Base-by-base conservation (phyloP, 2,888 invertebrate species). In the Eupithecia inturbata region DNA sequence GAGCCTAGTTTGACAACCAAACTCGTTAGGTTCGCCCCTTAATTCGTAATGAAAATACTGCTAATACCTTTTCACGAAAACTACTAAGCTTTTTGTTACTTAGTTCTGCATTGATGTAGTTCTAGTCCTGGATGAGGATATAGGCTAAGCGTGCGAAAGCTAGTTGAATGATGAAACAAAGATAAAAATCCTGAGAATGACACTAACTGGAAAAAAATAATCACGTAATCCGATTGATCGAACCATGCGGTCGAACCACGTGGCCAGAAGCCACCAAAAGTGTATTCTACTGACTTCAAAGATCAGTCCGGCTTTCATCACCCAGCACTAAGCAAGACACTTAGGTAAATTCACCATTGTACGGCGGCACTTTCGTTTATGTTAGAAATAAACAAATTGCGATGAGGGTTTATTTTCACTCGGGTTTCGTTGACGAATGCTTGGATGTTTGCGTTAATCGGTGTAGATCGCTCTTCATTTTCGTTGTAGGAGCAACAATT, bases 381-480 rank as follows among this genome's bases (percentile, higher is more conserved):
- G 73, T 73, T 69, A 76, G 68, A 73, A 76, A 76, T 76, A 76
- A 76, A 76, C 76, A 76, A 76, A 76, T 71, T 73, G 73, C 63
- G 26, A 22, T 62, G 68, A 41, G 72, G 69, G 75, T 76, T 76
- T 73, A 76, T 76, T 76, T 72, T 76, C 66, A 49, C 68, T 68
- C 62, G 76, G 73, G 68, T 73, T 76, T 71, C 53, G 76, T 71
- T 76, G 73, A 76, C 71, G 71, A 33, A 71, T 71, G 63, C 26
- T 60, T 36, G 45, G 36, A 49, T 68, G 71, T 67, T 67, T 26
- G 57, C 26, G 72, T 64, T 60, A 72, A 69, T 76, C 36, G 70
- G 41, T 26, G 28, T 39, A 39, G 36, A 66, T 66, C 66, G 39
- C 39, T 66, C 66, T 66, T 66, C 53, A 60, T 53, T 60, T 39